Percentiles rank a stretch among this genome's conserved stretches.
phyloP scores from a whole-genome alignment of 2,888 invertebrate species.

The Pocota personata region DNA sequence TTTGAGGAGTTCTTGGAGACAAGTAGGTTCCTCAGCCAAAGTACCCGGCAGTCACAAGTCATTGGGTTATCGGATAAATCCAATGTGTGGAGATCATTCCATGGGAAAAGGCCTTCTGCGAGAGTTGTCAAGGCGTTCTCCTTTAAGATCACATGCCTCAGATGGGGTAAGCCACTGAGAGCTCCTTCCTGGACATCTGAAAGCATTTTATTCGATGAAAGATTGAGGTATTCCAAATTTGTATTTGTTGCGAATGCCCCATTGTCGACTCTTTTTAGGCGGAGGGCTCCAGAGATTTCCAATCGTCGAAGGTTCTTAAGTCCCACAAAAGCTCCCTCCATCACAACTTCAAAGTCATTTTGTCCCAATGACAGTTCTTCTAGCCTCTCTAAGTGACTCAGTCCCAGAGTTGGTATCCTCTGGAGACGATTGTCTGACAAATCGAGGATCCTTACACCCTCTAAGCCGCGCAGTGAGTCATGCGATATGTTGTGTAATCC shows the following conservation, averaged over 20 bases:
- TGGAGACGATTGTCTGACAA: conserved; percentile 91
- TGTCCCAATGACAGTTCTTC: conserved; percentile 93
- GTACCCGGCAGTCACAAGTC: conserved; percentile 90
- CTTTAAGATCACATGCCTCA: conserved; percentile 89
- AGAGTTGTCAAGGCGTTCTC: conserved; percentile 91
- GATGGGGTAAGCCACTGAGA: conserved; percentile 90
- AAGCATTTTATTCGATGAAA: conserved; percentile 91
- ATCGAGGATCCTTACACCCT: conserved; percentile 89
- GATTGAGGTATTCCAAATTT: conserved; percentile 90
- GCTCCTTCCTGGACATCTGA: conserved; percentile 89
- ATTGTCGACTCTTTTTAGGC: conserved; percentile 88
- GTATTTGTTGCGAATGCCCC: conserved; percentile 92
- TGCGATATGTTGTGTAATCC: conserved; percentile 91
- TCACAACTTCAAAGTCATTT: conserved; percentile 89
- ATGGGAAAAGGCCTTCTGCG: conserved; percentile 91
- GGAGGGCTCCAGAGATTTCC: conserved; percentile 91
- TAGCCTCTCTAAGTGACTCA: conserved; percentile 88
- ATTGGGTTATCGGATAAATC: conserved; percentile 93
- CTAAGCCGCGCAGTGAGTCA: conserved; percentile 89
- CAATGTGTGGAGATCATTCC: conserved; percentile 89
- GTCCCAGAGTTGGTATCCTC: conserved; percentile 89
- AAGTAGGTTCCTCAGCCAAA: conserved; percentile 91
- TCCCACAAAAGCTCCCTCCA: conserved; percentile 90
- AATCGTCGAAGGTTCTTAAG: conserved; percentile 89
- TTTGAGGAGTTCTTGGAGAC: conserved; percentile 79